A percentile compares a stretch with the other conserved stretches of the same genome.
Evolutionary conservation across 2,797 vertebrate species (phyloP).

Genomic region (Sylvilagus floridanus): DNA sequence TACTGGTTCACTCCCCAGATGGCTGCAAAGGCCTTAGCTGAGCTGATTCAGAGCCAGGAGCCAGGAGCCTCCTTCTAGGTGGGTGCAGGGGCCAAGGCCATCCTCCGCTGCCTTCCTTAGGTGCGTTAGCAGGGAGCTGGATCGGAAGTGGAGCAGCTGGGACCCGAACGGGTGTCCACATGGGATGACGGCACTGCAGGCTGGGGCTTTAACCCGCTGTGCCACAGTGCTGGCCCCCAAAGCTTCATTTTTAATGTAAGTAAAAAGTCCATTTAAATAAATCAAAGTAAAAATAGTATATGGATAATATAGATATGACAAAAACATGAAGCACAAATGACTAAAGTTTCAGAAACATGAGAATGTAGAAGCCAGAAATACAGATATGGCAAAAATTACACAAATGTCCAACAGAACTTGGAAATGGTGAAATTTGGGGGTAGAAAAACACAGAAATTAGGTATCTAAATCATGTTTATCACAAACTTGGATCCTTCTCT

Average conservation of each 20-base stretch:
- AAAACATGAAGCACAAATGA: not conserved
- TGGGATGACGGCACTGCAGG: too few species aligned
- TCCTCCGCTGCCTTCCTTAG: too few species aligned
- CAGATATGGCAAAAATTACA: not conserved
- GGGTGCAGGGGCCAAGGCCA: too few species aligned
- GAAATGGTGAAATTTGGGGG: not conserved
- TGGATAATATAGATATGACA: not conserved
- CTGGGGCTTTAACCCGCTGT: too few species aligned
- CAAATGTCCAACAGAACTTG: not conserved
- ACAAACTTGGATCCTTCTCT: not conserved
- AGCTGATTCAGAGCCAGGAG: too few species aligned
- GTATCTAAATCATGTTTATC: not conserved
- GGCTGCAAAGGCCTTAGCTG: too few species aligned
- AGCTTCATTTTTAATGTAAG: conserved; percentile 30
- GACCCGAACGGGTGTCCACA: too few species aligned
- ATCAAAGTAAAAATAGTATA: not conserved
- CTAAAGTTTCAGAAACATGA: not conserved
- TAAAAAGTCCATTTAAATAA: not conserved
- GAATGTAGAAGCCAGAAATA: not conserved
- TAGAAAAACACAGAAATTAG: not conserved
- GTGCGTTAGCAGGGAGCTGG: too few species aligned
- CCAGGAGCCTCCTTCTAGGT: too few species aligned
- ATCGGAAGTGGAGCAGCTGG: too few species aligned
- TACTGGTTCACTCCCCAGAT: too few species aligned
- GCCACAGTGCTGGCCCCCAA: too few species aligned